These are phyloP conservation scores for Stylophora pistillata DNA, from an alignment of 64 coral and sea anemone species.

Conservation along the genomic window DNA sequence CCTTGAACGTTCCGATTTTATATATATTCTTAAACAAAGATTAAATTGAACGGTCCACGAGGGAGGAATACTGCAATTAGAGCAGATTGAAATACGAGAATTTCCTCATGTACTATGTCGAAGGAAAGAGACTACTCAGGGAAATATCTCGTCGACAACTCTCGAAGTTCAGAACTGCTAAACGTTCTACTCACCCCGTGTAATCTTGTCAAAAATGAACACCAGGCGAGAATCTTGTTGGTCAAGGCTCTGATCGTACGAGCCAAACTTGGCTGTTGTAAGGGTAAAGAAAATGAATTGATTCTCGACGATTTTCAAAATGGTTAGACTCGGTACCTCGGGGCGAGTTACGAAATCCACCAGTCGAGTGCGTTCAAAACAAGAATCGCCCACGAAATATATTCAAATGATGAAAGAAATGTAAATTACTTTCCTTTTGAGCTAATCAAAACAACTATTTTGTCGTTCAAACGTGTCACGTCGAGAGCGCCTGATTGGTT, in stretches of 20 bases:
- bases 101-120: too few species aligned
- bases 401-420: conserved; percentile 28
- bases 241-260: too few species aligned
- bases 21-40: background rate
- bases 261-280: too few species aligned
- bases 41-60: background rate
- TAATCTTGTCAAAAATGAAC: background rate
- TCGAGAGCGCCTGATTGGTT: conserved; percentile 5
- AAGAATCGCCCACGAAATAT: conserved; percentile 15
- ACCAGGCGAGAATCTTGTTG: too few species aligned
- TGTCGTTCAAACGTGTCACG: conserved; percentile 26
- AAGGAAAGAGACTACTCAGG: too few species aligned
- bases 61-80: too few species aligned
- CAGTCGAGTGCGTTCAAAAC: background rate
- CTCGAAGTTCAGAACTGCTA: too few species aligned
- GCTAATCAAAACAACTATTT: conserved; percentile 23
- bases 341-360: background rate
- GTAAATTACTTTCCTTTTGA: conserved; percentile 4
- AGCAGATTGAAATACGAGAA: too few species aligned
- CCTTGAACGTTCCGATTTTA: background rate
- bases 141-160: too few species aligned
- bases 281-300: too few species aligned
- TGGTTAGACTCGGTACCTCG: background rate
- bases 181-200: too few species aligned
- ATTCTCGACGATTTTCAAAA: too few species aligned